Percentiles rank a stretch among this genome's conserved stretches.
phyloP scores from a whole-genome alignment of 2,888 invertebrate genomes.

The Acholoe squamosa region DNA sequence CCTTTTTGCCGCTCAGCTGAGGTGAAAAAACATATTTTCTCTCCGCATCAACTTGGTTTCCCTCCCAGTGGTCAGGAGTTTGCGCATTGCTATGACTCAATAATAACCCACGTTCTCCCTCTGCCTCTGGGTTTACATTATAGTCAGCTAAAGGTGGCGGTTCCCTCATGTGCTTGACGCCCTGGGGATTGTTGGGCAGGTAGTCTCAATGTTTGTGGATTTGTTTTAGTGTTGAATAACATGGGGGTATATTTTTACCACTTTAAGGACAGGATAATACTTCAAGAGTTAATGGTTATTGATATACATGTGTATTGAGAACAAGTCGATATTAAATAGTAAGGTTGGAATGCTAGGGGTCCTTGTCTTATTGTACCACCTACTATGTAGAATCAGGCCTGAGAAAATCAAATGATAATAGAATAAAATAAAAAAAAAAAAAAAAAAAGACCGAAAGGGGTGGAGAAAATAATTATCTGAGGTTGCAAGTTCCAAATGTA shows the following conservation, averaged over 20 bases:
- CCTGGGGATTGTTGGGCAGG: neutral
- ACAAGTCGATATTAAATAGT: too few species aligned
- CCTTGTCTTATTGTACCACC: too few species aligned
- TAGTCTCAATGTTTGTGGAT: neutral
- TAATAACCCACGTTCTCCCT: neutral
- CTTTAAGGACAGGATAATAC: too few species aligned
- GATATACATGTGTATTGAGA: too few species aligned
- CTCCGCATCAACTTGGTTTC: neutral
- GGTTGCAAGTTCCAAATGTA: too few species aligned
- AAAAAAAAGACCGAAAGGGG: too few species aligned
- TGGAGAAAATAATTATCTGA: too few species aligned
- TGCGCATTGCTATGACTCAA: neutral
- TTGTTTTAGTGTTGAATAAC: constrained; percentile 38
- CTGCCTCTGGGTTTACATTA: neutral
- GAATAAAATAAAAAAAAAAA: too few species aligned
- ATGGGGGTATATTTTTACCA: neutral
- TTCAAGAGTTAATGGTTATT: too few species aligned
- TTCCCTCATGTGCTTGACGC: neutral
- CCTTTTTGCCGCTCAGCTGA: neutral
- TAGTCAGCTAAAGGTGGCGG: neutral
- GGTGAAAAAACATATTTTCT: constrained; percentile 18
- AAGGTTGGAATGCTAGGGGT: too few species aligned
- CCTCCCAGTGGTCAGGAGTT: neutral
- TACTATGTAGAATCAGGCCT: too few species aligned
- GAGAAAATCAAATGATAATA: too few species aligned